Evolutionary conservation across 2,888 invertebrate species (phyloP).

Genomic region (Congeria kusceri): DNA sequence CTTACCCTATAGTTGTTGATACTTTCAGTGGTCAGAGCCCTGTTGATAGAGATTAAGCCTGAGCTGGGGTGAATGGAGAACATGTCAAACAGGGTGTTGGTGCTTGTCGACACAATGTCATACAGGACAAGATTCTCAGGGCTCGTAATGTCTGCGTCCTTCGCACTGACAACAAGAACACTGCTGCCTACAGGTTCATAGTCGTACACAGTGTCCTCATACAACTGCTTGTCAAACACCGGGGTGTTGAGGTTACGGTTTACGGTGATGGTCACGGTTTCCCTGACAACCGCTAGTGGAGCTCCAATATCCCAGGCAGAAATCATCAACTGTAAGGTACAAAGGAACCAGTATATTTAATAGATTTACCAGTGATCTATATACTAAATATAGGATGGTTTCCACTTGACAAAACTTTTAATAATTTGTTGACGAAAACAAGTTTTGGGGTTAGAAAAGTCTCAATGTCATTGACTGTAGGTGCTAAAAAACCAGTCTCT

Average conservation of each 20-base stretch:
- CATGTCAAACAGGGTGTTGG: slow-evolving; percentile 89
- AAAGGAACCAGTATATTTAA: not conserved
- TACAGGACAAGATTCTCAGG: slow-evolving; percentile 75
- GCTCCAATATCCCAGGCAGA: slow-evolving; percentile 77
- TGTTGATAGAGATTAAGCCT: slow-evolving; percentile 92
- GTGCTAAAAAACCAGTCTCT: too few relatives aligned
- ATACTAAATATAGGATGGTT: too few relatives aligned
- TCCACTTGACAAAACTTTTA: too few relatives aligned
- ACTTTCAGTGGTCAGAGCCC: slow-evolving; percentile 88
- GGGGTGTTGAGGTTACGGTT: slow-evolving; percentile 78
- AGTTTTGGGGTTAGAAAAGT: too few relatives aligned
- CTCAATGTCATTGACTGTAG: too few relatives aligned
- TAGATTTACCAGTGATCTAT: too few relatives aligned
- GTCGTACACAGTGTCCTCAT: slow-evolving; percentile 73
- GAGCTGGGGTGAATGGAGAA: slow-evolving; percentile 95
- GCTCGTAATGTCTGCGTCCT: slow-evolving; percentile 76
- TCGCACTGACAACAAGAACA: slow-evolving; percentile 74
- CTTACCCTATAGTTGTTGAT: slow-evolving; percentile 59
- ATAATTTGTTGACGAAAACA: too few relatives aligned
- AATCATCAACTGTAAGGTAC: slow-evolving; percentile 67
- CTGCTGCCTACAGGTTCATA: slow-evolving; percentile 74
- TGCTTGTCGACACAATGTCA: slow-evolving; percentile 45
- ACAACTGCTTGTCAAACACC: slow-evolving; percentile 65
- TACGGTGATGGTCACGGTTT: slow-evolving; percentile 76
- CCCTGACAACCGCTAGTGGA: slow-evolving; percentile 69